Evolutionary conservation across 37 sponge, comb jelly and placozoan species (phyloP), one percentile per base, ranked within the genome.

Genomic region (Beroe forskalii): DNA sequence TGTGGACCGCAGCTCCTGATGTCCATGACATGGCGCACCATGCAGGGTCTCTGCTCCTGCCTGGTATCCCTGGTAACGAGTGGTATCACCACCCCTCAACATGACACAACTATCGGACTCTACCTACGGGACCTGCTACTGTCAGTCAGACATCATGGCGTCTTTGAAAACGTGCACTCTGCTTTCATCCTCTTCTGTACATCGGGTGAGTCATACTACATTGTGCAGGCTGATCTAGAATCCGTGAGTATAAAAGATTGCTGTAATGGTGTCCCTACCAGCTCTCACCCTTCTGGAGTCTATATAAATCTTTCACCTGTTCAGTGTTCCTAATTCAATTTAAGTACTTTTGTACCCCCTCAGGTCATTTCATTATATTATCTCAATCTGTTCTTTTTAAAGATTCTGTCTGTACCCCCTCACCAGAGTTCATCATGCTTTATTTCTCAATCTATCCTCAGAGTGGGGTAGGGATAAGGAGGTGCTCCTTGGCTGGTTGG

Each of bases 141-240:
- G 9, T 36, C 75, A 8, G 75, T 72, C 30, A 35, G 75, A 72
- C 75, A 72, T 72, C 75, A 72, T 36, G 75, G 75, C 35, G 75
- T 72, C 6, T 72, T 72, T 72, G 75, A 72, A 36, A 72, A 72
- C 40, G 75, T 72, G 4, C 75, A 72, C 37, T 72, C 75, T 12
- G 75, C 75, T 36, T 72, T 72, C 20, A 72, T 37, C 36, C 38
- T 39, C 8, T 72, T 36, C 75, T n/a, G n/a, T n/a, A n/a, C n/a
- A n/a, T n/a, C n/a, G n/a, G n/a, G n/a, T n/a, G n/a, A n/a, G n/a
- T n/a, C n/a, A n/a, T n/a, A n/a, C n/a, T n/a, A n/a, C n/a, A n/a
- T n/a, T n/a, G n/a, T n/a, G n/a, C n/a, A n/a, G n/a, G n/a, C n/a
- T n/a, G n/a, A n/a, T n/a, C n/a, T n/a, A n/a, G n/a, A n/a, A n/a